A percentile compares a stretch with the other conserved stretches of the same genome.
These are phyloP conservation scores for Anagrus nilaparvatae DNA, from an alignment of 1,140 invertebrate species.

Conservation along the genomic window DNA sequence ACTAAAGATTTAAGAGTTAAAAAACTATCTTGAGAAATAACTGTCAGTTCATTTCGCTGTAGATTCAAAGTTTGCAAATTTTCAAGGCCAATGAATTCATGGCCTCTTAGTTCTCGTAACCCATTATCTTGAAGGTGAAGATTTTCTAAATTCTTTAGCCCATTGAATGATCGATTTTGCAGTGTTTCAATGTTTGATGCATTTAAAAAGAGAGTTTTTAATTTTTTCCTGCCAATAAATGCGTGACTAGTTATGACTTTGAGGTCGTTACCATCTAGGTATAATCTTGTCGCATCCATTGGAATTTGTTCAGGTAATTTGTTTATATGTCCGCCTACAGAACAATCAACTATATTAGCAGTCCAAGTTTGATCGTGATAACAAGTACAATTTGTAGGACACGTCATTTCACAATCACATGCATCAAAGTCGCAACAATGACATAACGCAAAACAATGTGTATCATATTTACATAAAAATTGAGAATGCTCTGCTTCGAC, in stretches of 20 bases:
- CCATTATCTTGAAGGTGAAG: conserved; percentile 75
- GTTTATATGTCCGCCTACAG: conserved; percentile 58
- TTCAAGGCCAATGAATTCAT: conserved; percentile 70
- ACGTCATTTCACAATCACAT: conserved; percentile 92
- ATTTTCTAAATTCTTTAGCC: conserved; percentile 68
- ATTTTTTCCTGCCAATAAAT: conserved; percentile 80
- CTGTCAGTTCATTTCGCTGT: conserved; percentile 56
- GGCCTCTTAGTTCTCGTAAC: conserved; percentile 63
- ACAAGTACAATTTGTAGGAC: conserved; percentile 81
- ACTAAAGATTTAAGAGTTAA: conserved; percentile 56
- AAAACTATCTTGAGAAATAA: conserved; percentile 72
- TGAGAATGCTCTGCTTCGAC: conserved; percentile 76
- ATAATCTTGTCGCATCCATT: conserved; percentile 85
- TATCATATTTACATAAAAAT: conserved; percentile 84
- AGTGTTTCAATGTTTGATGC: conserved; percentile 75
- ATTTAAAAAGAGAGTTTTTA: conserved; percentile 76
- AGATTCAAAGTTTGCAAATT: conserved; percentile 53
- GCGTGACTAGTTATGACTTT: conserved; percentile 68
- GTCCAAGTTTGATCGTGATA: conserved; percentile 89
- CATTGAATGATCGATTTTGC: conserved; percentile 84
- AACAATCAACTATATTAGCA: conserved; percentile 86
- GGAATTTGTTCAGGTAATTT: conserved; percentile 73
- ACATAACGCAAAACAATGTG: conserved; percentile 81
- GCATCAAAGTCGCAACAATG: conserved; percentile 91
- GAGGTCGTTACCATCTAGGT: conserved; percentile 81